Conservation (phyloP, 2,888 invertebrate species). For the Monochamus alternatus region DNA sequence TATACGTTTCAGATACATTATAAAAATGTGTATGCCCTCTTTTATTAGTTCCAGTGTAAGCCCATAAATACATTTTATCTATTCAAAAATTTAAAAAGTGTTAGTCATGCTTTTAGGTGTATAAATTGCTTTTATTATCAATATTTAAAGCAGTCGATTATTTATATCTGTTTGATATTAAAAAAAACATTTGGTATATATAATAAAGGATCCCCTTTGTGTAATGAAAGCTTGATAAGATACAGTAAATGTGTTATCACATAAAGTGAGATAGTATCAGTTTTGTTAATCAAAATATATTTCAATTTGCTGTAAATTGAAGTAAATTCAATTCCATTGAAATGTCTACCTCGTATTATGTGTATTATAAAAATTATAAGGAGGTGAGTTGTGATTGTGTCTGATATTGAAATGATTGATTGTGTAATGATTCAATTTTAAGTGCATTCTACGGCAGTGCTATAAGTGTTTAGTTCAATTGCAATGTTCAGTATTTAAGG, state of each 20-base stretch:
- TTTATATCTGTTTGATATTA: background rate
- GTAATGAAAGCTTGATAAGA: conserved; percentile 17
- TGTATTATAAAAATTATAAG: conserved; percentile 16
- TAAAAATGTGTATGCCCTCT: no score
- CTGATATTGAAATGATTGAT: background rate
- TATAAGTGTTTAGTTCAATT: background rate
- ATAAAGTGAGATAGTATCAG: conserved; percentile 1
- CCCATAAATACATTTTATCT: no score
- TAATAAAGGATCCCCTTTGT: background rate
- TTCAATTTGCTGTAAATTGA: background rate
- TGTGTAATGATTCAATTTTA: background rate
- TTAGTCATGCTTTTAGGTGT: no score
- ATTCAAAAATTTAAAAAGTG: no score
- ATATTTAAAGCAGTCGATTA: conserved; percentile 1
- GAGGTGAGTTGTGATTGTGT: background rate
- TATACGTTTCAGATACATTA: no score
- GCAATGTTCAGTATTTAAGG: background rate
- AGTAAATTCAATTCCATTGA: background rate
- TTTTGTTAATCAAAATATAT: background rate
- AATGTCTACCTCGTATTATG: conserved; percentile 21
- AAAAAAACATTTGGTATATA: conserved; percentile 1
- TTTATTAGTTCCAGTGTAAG: no score
- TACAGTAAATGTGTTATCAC: conserved; percentile 25
- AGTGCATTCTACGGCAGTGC: background rate
- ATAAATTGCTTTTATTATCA: no score